These are phyloP conservation scores for Sebastes trivittatus DNA, from an alignment of 2,797 vertebrate genomes.

Conservation along the genomic window DNA sequence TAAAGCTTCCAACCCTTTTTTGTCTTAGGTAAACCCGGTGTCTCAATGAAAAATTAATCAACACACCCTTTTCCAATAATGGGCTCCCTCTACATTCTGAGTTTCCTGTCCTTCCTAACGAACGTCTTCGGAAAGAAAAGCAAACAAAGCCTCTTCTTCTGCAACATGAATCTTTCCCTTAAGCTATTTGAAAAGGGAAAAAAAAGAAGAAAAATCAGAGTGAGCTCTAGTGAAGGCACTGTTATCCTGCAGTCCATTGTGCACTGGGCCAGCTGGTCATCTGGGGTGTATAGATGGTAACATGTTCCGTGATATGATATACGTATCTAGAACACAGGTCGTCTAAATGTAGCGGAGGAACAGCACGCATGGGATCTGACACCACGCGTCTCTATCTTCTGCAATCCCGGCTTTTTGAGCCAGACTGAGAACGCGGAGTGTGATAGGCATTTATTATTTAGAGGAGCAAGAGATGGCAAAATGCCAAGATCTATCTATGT, in stretches of 20 bases:
- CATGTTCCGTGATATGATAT: constrained; percentile 47
- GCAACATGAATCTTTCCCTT: constrained; percentile 20
- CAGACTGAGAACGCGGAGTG: constrained; percentile 58
- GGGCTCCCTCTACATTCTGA: constrained; percentile 31
- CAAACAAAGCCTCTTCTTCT: constrained; percentile 33
- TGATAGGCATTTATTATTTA: constrained; percentile 83
- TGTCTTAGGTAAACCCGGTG: constrained; percentile 30
- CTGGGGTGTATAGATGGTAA: constrained; percentile 20
- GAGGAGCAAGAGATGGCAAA: constrained; percentile 71
- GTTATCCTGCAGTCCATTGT: constrained; percentile 62
- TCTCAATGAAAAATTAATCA: constrained; percentile 59
- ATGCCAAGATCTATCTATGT: constrained; percentile 68
- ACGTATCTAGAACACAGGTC: constrained; percentile 62
- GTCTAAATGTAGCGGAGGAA: constrained; percentile 59
- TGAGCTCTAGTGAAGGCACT: constrained; percentile 79
- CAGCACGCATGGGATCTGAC: constrained; percentile 62
- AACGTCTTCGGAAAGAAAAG: constrained; percentile 27
- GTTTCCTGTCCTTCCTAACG: constrained; percentile 26
- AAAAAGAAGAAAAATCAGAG: background rate
- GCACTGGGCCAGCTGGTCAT: constrained; percentile 57
- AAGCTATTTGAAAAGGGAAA: constrained; percentile 10
- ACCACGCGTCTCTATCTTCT: constrained; percentile 44
- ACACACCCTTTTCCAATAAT: constrained; percentile 49
- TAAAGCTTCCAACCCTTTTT: constrained; percentile 59
- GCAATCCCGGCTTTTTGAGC: constrained; percentile 48